Percentiles rank a stretch among this genome's conserved stretches.
Evolutionary conservation across 1,140 invertebrate genomes (phyloP).

Genomic region (Pogonomyrmex californicus): DNA sequence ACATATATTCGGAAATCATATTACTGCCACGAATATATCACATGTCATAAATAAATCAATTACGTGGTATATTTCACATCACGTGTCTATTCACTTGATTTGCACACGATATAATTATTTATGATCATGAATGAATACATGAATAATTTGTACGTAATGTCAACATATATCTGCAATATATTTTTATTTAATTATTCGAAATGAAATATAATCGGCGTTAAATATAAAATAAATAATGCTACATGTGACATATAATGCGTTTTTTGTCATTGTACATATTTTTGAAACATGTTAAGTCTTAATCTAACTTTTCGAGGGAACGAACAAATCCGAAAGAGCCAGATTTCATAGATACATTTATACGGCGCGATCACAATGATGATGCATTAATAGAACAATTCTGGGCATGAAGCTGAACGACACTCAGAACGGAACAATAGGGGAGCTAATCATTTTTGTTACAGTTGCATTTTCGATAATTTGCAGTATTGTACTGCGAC

Average conservation of each 20-base stretch:
- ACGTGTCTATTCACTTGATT: constrained; percentile 9
- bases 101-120: constrained; percentile 26
- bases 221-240: neutral
- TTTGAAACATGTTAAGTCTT: neutral
- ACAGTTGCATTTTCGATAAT: constrained; percentile 71
- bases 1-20: constrained; percentile 24
- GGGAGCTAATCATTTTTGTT: constrained; percentile 71
- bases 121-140: neutral
- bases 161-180: neutral
- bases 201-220: neutral
- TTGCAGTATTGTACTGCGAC: constrained; percentile 59
- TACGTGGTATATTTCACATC: constrained; percentile 11
- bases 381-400: constrained; percentile 64
- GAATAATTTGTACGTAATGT: neutral
- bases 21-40: constrained; percentile 19
- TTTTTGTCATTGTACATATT: neutral
- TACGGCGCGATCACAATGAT: constrained; percentile 31
- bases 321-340: neutral
- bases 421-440: constrained; percentile 64
- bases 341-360: neutral
- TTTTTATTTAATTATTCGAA: neutral
- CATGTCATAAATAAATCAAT: constrained; percentile 29
- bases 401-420: constrained; percentile 66
- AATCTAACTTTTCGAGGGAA: neutral
- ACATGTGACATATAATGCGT: neutral